Evolutionary conservation across 2,797 vertebrate genomes (phyloP), one percentile per base, ranked within the genome.

Genomic region (Staurois parvus): DNA sequence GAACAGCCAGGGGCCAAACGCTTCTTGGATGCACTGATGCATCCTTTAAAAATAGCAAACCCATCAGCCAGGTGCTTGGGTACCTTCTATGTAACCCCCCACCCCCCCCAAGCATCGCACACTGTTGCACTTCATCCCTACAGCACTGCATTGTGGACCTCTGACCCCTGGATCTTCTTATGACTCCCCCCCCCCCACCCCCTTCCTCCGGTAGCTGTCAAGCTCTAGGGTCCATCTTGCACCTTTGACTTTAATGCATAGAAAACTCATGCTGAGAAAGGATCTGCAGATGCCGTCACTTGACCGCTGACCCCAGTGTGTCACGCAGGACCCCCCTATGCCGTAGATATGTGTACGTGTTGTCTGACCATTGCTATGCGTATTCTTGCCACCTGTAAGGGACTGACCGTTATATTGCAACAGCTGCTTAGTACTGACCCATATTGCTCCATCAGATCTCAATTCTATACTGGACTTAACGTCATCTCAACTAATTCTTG

Each of bases 61-160:
- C 68, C 3, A 37, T 19, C 12, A 42, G 21, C 19, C 15, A 32
- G 24, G 68, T 32, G 64, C 84, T 77, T 78, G 34, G 26, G 24
- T 29, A 26, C 75, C 48, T 29, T 48, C 37, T n/a, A 1, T 29
- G 26, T 28, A 52, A 5, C 0, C 52, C 7, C 52, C 77, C 66
- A 66, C 29, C 42, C 77, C 66, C 77, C 29, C 42, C 29, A 19
- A 72, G 29, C 70, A n/a, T 26, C 24, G 12, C 67, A 81, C 68
- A 72, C 79, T 81, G 79, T 81, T 81, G 79, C 79, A 28, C 30
- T 81, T 81, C 29, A 10, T 72, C 30, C 68, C 48, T 13, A 30
- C n/a, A 12, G 26, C 8, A 37, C 69, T 72, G 69, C 69, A 72
- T n/a, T 37, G 42, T 70, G 13, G 40, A 56, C 29, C 28, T 3